Percentiles rank a stretch among this genome's conserved stretches.
phyloP scores from a whole-genome alignment of 2,797 vertebrate species.

The Eupleurogrammus muticus region DNA sequence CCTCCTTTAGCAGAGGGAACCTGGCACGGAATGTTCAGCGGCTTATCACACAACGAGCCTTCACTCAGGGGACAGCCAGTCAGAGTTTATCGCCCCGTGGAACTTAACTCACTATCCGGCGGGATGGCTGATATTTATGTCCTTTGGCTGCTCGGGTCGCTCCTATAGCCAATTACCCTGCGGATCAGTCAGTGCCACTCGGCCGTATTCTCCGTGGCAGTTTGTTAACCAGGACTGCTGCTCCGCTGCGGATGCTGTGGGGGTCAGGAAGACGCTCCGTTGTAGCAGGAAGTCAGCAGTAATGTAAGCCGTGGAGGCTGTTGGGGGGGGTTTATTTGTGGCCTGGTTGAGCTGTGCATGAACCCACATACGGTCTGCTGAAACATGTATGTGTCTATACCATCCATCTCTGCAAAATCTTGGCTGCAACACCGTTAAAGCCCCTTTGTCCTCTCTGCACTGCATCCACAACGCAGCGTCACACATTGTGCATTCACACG shows the following conservation, averaged over 20 bases:
- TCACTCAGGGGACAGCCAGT: conserved; percentile 59
- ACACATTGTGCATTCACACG: conserved; percentile 48
- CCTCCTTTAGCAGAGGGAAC: conserved; percentile 32
- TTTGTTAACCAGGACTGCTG: conserved; percentile 71
- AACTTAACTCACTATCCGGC: conserved; percentile 65
- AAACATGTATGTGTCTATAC: conserved; percentile 20
- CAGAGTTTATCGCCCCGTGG: conserved; percentile 58
- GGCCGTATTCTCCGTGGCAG: conserved; percentile 59
- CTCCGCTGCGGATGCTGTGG: conserved; percentile 68
- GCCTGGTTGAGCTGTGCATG: conserved; percentile 14
- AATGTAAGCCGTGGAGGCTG: conserved; percentile 36
- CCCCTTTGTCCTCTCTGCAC: conserved; percentile 26
- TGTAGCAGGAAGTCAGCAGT: conserved; percentile 49
- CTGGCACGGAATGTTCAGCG: conserved; percentile 49
- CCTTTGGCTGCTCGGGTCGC: conserved; percentile 58
- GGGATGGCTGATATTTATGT: conserved; percentile 68
- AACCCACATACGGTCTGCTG: conserved; percentile 2
- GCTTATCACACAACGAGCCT: conserved; percentile 58
- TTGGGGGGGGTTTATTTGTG: conserved; percentile 33
- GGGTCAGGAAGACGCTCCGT: conserved; percentile 43
- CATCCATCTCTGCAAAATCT: conserved; percentile 21
- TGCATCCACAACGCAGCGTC: conserved; percentile 21
- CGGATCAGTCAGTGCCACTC: conserved; percentile 77
- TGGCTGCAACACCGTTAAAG: conserved; percentile 51
- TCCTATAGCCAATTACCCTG: conserved; percentile 71